Conservation (phyloP, 1,140 invertebrate genomes). For the Magallana angulata region DNA sequence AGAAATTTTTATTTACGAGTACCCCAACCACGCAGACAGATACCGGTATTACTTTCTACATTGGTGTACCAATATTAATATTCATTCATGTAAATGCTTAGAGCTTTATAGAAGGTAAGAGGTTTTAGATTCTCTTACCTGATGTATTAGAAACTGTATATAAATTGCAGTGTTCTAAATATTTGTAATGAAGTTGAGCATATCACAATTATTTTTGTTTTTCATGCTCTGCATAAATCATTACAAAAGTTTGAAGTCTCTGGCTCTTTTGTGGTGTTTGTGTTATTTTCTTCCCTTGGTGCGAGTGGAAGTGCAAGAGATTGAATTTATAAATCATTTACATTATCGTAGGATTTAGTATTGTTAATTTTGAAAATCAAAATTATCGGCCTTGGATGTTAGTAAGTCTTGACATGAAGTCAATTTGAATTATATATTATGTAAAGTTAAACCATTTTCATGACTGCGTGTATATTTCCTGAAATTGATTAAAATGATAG, state of each 20-base stretch:
- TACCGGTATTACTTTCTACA: background rate
- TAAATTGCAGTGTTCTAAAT: conserved; percentile 2
- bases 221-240: conserved; percentile 37
- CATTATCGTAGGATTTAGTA: too few relatives aligned
- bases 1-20: background rate
- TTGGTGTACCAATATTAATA: background rate
- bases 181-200: conserved; percentile 20
- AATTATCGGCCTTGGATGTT: too few relatives aligned
- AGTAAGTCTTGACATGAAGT: too few relatives aligned
- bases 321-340: too few relatives aligned
- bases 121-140: background rate
- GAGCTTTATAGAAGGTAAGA: conserved; percentile 19
- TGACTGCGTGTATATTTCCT: too few relatives aligned
- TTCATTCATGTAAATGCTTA: background rate
- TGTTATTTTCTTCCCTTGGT: conserved; percentile 34
- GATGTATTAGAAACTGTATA: background rate
- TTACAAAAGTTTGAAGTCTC: conserved; percentile 42
- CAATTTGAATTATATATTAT: too few relatives aligned
- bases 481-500: too few relatives aligned
- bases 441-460: too few relatives aligned
- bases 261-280: conserved; percentile 43
- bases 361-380: too few relatives aligned
- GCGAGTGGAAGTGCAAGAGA: background rate
- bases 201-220: conserved; percentile 37
- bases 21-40: background rate